Base-by-base conservation (phyloP, 2,113 vertebrate species). In the Pithys albifrons region DNA sequence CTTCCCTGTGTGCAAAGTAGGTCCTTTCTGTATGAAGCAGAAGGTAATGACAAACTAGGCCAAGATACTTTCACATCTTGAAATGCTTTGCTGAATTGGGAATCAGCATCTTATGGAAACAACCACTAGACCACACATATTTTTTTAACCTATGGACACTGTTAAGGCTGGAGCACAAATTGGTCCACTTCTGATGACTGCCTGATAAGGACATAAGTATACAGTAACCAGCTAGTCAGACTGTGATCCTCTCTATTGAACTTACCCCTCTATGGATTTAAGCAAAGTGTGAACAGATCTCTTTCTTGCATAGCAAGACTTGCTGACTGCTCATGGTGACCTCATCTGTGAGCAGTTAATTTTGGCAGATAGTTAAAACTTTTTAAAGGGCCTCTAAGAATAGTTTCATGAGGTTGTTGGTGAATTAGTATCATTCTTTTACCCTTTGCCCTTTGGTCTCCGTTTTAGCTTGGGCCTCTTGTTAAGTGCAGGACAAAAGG, bases 361-460 rank as follows among this genome's bases (percentile, higher is more conserved):
- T 96, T 88, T 96, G 91, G 78, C 94, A 96, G 51, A 70, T 23
- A 80, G 51, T 43, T 87, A 64, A 77, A 93, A 89, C 43, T 65
- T 91, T 84, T 84, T 87, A 84, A 89, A 97, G 39, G 52, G 80
- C 89, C 80, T 81, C 57, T n/a, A 67, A 81, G 83, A 89, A 64
- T 74, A 69, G 27, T 87, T 95, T 93, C 77, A 91, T 91, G 83
- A 92, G 61, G 33, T n/a, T 87, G 65, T 74, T 84, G 81, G 43
- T 95, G 91, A 95, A 89, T 95, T 86, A 86, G 76, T 81, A 80
- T 84, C 22, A 66, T 88, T 86, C 57, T 72, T 94, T 71, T 91
- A 66, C 58, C 78, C 88, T 95, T 93, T 94, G 73, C 48, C 59
- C 69, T 84, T 15, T 86, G 52, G 55, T 86, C 64, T 84, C 39